A percentile compares a stretch with the other conserved stretches of the same genome.
Conservation (phyloP, 2,797 vertebrate species). For the Alauda arvensis region DNA sequence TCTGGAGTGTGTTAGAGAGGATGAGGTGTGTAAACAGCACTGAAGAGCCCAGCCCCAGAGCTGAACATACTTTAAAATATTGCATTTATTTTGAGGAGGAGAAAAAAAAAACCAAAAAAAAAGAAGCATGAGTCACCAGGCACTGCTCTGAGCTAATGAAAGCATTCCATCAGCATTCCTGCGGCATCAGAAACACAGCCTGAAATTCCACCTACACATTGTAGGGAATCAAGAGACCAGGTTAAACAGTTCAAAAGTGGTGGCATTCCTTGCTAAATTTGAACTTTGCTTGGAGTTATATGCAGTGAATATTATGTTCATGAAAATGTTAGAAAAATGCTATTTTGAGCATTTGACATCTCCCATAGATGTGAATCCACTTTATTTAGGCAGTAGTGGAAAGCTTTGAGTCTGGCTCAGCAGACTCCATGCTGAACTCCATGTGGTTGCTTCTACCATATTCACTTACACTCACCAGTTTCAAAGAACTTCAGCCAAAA, state of each 20-base stretch:
- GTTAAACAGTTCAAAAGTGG: neutral
- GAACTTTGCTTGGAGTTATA: neutral
- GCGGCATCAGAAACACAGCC: neutral
- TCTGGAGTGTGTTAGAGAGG: neutral
- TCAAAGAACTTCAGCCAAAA: slow-evolving; percentile 9
- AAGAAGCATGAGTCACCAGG: neutral
- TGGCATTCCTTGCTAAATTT: neutral
- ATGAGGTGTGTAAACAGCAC: neutral
- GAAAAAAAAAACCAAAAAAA: neutral
- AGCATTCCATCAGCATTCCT: slow-evolving; percentile 50
- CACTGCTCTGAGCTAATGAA: slow-evolving; percentile 32
- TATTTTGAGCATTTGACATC: neutral
- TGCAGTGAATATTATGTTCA: neutral
- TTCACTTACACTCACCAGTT: slow-evolving; percentile 9
- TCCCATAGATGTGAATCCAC: neutral
- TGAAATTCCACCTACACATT: neutral
- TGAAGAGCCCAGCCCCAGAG: neutral
- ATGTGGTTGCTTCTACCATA: neutral
- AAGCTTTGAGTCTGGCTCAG: neutral
- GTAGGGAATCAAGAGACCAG: neutral
- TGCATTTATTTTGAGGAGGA: neutral
- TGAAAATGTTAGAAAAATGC: neutral
- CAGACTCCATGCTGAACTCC: neutral
- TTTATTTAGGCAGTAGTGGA: neutral
- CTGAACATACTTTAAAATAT: neutral